Conservation (phyloP, 2,113 vertebrate species). For the Phylloscopus trochiloides region DNA sequence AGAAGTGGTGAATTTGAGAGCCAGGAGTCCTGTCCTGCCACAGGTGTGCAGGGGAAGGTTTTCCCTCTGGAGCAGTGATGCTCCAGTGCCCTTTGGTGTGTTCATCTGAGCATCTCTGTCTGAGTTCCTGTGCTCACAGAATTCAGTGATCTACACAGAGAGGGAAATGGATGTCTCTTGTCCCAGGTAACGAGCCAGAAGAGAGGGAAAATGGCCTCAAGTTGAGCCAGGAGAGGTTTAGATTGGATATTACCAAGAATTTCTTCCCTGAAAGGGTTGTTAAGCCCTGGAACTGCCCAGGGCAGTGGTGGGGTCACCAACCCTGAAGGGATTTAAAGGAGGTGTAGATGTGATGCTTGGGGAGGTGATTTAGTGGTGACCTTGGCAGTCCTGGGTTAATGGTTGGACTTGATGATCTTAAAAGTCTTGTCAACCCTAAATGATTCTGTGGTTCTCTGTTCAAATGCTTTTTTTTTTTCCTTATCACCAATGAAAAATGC, state of each 20-base stretch:
- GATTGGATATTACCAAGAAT: neutral
- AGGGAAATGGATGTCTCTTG: neutral
- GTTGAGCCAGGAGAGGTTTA: neutral
- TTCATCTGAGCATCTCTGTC: neutral
- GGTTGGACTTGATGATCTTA: neutral
- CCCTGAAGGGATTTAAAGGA: neutral
- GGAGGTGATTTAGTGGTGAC: neutral
- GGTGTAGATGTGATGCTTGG: neutral
- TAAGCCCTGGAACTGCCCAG: neutral
- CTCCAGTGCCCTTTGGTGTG: neutral
- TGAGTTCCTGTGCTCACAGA: rapidly evolving
- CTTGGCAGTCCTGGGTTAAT: neutral
- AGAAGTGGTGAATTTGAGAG: neutral
- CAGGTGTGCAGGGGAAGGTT: neutral
- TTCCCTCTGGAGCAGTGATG: neutral
- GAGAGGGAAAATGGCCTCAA: neutral
- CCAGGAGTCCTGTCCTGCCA: neutral
- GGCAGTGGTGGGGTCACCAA: neutral
- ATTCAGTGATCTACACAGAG: neutral
- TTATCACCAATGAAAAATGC: neutral
- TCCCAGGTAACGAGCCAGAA: neutral
- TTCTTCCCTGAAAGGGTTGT: neutral
- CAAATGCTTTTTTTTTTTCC: neutral
- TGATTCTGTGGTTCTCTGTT: neutral
- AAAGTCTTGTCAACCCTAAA: neutral